Base-by-base conservation (phyloP, 2,113 vertebrate genomes). In the Embiotoca jacksoni region DNA sequence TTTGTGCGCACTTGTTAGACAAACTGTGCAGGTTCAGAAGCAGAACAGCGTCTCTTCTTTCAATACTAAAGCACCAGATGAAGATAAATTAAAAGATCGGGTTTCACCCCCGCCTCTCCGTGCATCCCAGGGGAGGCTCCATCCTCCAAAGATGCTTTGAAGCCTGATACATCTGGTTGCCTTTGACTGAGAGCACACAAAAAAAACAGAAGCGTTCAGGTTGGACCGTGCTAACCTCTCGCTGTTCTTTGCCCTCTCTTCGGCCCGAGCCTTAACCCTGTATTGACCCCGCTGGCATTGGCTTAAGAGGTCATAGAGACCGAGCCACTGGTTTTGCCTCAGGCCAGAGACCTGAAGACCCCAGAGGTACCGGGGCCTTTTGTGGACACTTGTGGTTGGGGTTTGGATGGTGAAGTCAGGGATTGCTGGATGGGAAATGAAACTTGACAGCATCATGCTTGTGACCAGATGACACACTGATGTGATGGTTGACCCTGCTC, bases 111-210 rank as follows among this genome's bases (percentile, higher is more conserved):
- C 44, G 50, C 75, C 84, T 23, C 23, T 23, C 23, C 1, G 23
- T 23, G 23, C 23, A 23, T 23, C 23, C 23, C 23, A 23, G 23
- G 23, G 23, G 1, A 23, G 23, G 23, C 23, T 23, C 67, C 13
- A 6, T 41, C 15, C 46, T 78, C 68, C 39, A 9, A 54, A 83
- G 81, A 65, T 6, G 66, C 78, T 92, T 92, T 93, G 91, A 93
- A 92, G 83, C 84, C 69, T 80, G 88, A 92, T 90, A 89, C 83
- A 89, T 91, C 79, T 89, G 88, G 71, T 78, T 72, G 78, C 68
- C 80, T 90, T 88, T 89, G 89, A 90, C 85, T 74, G 46, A 79
- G 54, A 63, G 66, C 60, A 46, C 69, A 41, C 59, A 72, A 41
- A 72, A 70, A 74, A 83, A 33, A 33, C 66, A 72, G 56, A 86